Base-by-base conservation (phyloP, 2,113 vertebrate species). In the Tachysurus fulvidraco region DNA sequence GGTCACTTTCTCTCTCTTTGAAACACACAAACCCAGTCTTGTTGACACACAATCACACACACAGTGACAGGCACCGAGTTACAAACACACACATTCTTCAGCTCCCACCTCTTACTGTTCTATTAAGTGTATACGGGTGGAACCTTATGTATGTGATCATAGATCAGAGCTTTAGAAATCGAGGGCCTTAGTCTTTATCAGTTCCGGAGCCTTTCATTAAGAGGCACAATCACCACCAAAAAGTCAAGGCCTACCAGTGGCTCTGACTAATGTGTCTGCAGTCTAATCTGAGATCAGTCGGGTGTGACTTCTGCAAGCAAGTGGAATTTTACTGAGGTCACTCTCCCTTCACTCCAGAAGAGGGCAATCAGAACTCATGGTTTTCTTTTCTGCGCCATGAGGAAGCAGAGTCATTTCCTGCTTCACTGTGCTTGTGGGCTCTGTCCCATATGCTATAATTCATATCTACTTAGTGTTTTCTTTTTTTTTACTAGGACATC, bases 241-340 rank as follows among this genome's bases (percentile, higher is more conserved):
- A 67, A 30, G 46, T 55, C 30, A 52, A 67, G 76, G 41, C 67
- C 80, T 81, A 17, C 77, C 36, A 28, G n/a, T 7, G 17, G 60
- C 59, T 52, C 28, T 79, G 74, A 79, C 84, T 86, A 80, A 69
- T 65, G 64, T 86, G 84, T 55, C 84, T 80, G 80, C 86, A 74
- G 62, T 83, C 80, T 64, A 83, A 64, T 83, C 74, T 67, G 12
- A 67, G 57, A 25, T 82, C 52, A 52, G 36, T n/a, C 69, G 23
- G 59, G n/a, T 87, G 69, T 83, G 69, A 60, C 54, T 80, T 76
- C 46, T n/a, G 50, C n/a, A 54, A 59, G 46, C 28, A 60, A 79
- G 84, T 85, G 84, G 88, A 85, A 87, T 86, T 86, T 71, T 88
- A 86, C 83, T 87, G 71, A 77, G 25, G 25, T 77, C 59, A 16